Evolutionary conservation across 30 jellyfish, hydroid and myxozoan genomes (phyloP), one percentile per base, ranked within the genome.

Genomic region (Hydractinia echinata): DNA sequence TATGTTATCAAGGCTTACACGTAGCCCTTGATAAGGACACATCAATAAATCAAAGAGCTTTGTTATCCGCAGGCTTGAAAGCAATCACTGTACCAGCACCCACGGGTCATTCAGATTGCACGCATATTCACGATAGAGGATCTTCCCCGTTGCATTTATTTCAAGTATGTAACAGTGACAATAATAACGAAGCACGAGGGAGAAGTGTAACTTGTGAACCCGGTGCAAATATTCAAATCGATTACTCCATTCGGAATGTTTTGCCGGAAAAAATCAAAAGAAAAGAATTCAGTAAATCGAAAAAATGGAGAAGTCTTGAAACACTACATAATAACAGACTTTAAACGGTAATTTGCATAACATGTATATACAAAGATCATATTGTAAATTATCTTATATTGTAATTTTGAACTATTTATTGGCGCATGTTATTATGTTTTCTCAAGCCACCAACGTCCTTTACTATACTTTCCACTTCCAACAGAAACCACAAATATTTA

Each of bases 131-230:
- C 16, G 74, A 64, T 13, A 51, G 74, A 13, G 51, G 39, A n/a
- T 64, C 74, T 7, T 64, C 74, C 39, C 74, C 74, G 18, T 6
- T 64, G 19, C 74, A 64, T 64, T 64, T 64, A 64, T 64, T 64
- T 64, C 18, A 64, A 64, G 74, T 64, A 4, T 30, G 44, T 30
- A 30, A 30, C 44, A 51, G 16, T 6, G 10, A 7, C 1, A 44
- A 64, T 6, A 64, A 64, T 13, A 64, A 7, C 7, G 7, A 44
- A 7, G 39, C 10, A n/a, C 74, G 74, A 7, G 74, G 39, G 10
- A 7, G 74, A 64, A 64, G 74, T 64, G 39, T 7, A 7, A 64
- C 74, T 13, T 30, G 44, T 30, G 44, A 30, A 30, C 8, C 10
- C 9, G 74, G 18, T 7, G 16, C 19, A 7, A n/a, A 44, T 13